phyloP scores from a whole-genome alignment of 2,113 vertebrate species.

The Irena cyanogastra region DNA sequence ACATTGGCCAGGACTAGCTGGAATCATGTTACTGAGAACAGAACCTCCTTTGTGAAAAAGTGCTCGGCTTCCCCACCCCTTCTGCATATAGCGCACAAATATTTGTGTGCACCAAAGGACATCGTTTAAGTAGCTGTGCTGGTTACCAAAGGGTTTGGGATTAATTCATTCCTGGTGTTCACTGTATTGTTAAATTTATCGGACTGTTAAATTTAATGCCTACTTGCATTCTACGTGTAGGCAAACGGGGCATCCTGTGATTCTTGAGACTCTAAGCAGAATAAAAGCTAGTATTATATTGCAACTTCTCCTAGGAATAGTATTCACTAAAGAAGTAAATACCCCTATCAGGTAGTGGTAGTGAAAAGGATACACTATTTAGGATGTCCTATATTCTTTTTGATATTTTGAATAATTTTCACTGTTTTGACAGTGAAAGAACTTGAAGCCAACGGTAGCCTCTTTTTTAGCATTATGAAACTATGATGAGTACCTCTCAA shows the following conservation, averaged over 20 bases:
- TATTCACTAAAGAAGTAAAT: neutral
- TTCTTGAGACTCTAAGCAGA: neutral
- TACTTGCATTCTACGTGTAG: neutral
- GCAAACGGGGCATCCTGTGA: neutral
- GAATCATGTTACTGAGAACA: constrained; percentile 61
- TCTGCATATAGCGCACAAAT: neutral
- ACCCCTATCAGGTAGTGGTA: neutral
- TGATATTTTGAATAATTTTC: neutral
- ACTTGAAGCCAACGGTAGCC: neutral
- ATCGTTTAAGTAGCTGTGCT: neutral
- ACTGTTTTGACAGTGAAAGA: neutral
- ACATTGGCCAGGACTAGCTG: constrained; percentile 12
- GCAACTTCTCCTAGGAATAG: neutral
- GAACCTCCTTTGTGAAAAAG: constrained; percentile 50
- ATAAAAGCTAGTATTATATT: neutral
- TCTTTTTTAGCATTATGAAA: neutral
- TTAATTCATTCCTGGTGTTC: constrained; percentile 54
- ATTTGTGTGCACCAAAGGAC: neutral
- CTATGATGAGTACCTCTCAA: neutral
- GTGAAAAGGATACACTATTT: neutral
- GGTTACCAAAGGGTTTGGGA: constrained; percentile 13
- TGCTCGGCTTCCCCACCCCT: neutral
- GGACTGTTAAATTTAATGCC: constrained; percentile 1
- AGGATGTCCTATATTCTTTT: neutral
- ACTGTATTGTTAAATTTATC: constrained; percentile 40